Conservation (phyloP, 1,140 invertebrate genomes). For the Drosophila tropicalis region DNA sequence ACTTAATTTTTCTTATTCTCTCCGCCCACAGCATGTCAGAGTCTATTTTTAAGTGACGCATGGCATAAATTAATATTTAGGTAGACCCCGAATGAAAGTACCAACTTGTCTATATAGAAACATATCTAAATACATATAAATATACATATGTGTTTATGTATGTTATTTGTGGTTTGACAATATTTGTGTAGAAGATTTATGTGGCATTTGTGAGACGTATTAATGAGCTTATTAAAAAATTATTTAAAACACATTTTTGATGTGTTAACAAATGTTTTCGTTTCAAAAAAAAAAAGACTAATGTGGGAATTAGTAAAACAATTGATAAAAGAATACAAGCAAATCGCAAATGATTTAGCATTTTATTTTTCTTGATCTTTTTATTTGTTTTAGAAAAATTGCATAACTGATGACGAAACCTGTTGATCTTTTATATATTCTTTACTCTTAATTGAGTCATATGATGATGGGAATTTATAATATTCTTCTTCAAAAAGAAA, state of each 20-base stretch:
- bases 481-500: too few relatives aligned
- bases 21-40: not conserved
- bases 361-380: not conserved
- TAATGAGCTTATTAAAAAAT: conserved; percentile 10
- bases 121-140: not conserved
- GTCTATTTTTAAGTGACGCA: conserved; percentile 11
- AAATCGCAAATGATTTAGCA: not conserved
- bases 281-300: not conserved
- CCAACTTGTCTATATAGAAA: not conserved
- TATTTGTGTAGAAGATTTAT: conserved; percentile 8
- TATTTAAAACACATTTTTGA: conserved; percentile 15
- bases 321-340: not conserved
- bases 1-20: conserved; percentile 8
- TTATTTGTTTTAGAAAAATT: too few relatives aligned
- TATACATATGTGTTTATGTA: not conserved
- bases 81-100: not conserved
- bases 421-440: too few relatives aligned
- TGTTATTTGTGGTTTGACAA: not conserved
- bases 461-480: too few relatives aligned
- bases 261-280: conserved; percentile 7
- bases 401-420: too few relatives aligned
- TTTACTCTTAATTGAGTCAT: too few relatives aligned
- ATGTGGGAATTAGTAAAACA: not conserved
- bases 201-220: conserved; percentile 8
- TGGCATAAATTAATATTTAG: conserved; percentile 8